Evolutionary conservation across 2,888 invertebrate species (phyloP), one percentile per base, ranked within the genome.

Genomic region (Stenurella melanura): DNA sequence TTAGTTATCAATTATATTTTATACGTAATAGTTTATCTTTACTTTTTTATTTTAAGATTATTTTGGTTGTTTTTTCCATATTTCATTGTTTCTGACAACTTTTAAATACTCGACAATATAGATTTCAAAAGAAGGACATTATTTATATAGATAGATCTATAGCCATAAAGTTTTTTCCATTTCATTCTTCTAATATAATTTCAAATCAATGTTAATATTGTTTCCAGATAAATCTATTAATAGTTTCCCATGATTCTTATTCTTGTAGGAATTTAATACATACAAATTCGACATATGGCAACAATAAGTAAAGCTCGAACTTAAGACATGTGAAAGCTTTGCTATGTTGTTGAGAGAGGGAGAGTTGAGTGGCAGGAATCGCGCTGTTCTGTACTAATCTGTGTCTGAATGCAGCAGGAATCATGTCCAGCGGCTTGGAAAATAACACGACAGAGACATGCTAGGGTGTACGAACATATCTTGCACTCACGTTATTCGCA

Each of bases 351-450:
- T 26, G 69, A 58, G 57, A 57, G 57, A 60, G 61, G 63, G 79
- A 77, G 83, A 76, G 79, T 81, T 83, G 87, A 88, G 87, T 87
- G 88, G 86, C 87, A 87, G 87, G 86, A 87, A 86, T 87, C 86
- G 87, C 86, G 85, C 87, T 85, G 79, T 83, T 86, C 85, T 83
- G 84, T 85, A 83, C 87, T 89, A 88, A 88, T 88, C 89, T 87
- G 83, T 85, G 86, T 84, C 84, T 86, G 87, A 88, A 87, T 86
- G 85, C 82, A 80, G 82, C 87, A 84, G 88, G 90, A 90, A 91
- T 91, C 90, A 90, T 87, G 91, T 90, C 91, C 91, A 92, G 89
- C 91, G 90, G 90, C 89, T 90, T 89, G 91, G 91, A 92, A 92
- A 92, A 92, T 91, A 90, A 91, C 91, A 91, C 72, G 72, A 72